Evolutionary conservation across 2,113 vertebrate species (phyloP), one percentile per base, ranked within the genome.

Genomic region (Solea solea): DNA sequence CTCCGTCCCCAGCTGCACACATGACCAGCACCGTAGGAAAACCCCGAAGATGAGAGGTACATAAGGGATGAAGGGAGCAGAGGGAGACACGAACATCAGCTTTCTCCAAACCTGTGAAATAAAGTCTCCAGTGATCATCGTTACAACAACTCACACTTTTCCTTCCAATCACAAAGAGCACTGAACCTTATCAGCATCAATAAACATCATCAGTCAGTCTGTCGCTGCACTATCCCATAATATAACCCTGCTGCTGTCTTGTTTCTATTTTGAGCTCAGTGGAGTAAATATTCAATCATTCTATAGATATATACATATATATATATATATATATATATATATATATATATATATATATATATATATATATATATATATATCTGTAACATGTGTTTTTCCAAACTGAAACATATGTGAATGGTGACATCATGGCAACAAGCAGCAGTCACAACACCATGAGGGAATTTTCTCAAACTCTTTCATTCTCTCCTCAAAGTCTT

Each of bases 1-100:
- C 87, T 92, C 82, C 87, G 82, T 91, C 87, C 87, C 88, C 91
- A 93, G 90, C 91, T 91, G 91, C 91, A 92, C 91, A 91, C 92
- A 93, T 91, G 92, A 93, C 89, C 89, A 72, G 80, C 84, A 55
- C 82, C 68, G 60, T 56, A 91, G 91, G 90, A 91, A 91, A 86
- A 80, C 88, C 89, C 34, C 91, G 67, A 89, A 90, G 86, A 92
- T 84, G 62, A 83, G 81, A 85, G 76, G 76, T 75, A 68, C 79
- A 70, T 75, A 45, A 78, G 79, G 74, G 76, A 85, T 68, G 72
- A 71, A 65, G 53, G 58, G 68, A 83, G 61, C 78, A 63, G 56
- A 52, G 68, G 52, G 72, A 84, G 75, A 85, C 69, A 57, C 21
- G 76, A 86, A 87, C 74, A 82, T 86, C 83, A 64, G 61, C 67